Evolutionary conservation across 2,797 vertebrate species (phyloP), one percentile per base, ranked within the genome.

Genomic region (Acanthis flammea): DNA sequence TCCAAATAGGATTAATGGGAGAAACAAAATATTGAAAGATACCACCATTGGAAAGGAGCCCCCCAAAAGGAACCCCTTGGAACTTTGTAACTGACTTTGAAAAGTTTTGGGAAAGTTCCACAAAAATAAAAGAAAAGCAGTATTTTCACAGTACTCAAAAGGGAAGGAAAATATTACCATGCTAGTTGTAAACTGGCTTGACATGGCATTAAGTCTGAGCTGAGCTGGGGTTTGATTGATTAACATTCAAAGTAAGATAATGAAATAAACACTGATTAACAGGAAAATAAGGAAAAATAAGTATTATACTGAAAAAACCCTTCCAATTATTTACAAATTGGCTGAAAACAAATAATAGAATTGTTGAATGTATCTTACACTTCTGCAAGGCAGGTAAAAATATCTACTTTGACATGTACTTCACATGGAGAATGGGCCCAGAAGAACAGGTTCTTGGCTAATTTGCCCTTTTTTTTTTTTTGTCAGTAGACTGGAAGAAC

Each of bases 371-470:
- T 41, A 7, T 19, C 16, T 58, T 68, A 45, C 8, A 11, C 4
- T 68, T 60, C 33, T 86, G 16, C 18, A 74, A 67, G 25, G 19
- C 17, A 23, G 7, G 23, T 21, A 61, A 19, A 47, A 78, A 44
- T 19, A 42, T 23, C 33, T 71, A 19, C 21, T 14, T 2, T 6
- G 13, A 37, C 5, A 30, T 22, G 14, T 30, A 13, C 5, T 85
- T 42, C 50, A 51, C n/a, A 12, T 0, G 0, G 12, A n/a, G 14
- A 67, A 67, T 33, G 15, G 35, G 35, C 35, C 33, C 13, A 35
- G 31, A 72, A 22, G 35, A 65, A 63, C 5, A 2, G 19, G 10
- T 7, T 60, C 11, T 65, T 55, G 15, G 23, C 12, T 45, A 14
- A 18, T 45, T 87, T 48, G 35, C 4, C 10, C 1, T 37, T 37